Base-by-base conservation (phyloP, 2,888 invertebrate genomes). In the Phyto melanocephala region DNA sequence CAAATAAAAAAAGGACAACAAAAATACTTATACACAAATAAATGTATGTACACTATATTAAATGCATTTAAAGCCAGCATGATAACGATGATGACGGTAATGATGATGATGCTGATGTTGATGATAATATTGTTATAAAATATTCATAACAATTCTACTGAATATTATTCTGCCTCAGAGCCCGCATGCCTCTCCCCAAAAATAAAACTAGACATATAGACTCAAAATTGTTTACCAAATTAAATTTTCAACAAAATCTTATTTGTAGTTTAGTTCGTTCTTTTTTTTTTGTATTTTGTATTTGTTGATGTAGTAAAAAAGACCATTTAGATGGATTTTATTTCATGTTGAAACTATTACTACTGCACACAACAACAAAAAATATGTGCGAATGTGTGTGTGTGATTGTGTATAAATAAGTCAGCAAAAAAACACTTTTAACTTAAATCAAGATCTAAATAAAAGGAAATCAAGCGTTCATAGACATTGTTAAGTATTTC, bases 401-500 rank as follows among this genome's bases (percentile, higher is more conserved):
- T n/a, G n/a, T n/a, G n/a, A n/a, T n/a, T n/a, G 67, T 40, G 28
- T 20, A 45, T 42, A 40, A 67, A 63, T 60, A 60, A 68, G 15
- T 8, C 45, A 42, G 33, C 22, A 63, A 11, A 72, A 72, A 35
- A 75, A 82, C 74, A 75, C 78, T 60, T 79, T 79, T 75, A 67
- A 82, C 82, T 82, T 82, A 76, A 82, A 82, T 82, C 82, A 82
- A 79, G 82, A 82, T 82, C 79, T 76, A 82, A 82, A 82, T 82
- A 82, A 82, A 82, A 82, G 82, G 65, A 82, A 82, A 82, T 82
- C 82, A 82, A 82, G 79, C 82, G 82, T 82, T 71, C 82, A 82
- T 77, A 79, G 82, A 82, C 79, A 82, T 82, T 82, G 76, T 76
- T 67, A 80, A 76, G 52, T 71, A 45, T 68, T 60, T 37, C 65